phyloP scores from a whole-genome alignment of 2,797 vertebrate species.

The Euthynnus affinis region DNA sequence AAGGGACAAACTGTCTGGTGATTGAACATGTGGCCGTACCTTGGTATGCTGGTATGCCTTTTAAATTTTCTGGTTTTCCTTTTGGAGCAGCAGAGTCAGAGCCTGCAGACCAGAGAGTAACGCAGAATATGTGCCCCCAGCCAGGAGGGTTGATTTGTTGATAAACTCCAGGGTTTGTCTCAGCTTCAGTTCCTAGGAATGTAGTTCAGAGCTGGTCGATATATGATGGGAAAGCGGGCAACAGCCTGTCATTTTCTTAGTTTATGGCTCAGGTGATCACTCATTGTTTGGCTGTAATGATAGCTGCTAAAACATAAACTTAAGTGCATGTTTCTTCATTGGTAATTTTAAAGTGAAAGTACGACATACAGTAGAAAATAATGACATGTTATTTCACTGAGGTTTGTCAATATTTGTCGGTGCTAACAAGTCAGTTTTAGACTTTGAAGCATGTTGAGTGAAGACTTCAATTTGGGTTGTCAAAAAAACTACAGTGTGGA shows the following conservation, averaged over 20 bases:
- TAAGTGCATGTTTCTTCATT: background rate
- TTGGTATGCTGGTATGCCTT: conserved; percentile 74
- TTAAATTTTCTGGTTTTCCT: conserved; percentile 62
- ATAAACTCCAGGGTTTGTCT: conserved; percentile 53
- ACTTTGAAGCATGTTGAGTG: background rate
- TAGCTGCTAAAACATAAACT: conserved; percentile 2
- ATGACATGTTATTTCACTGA: background rate
- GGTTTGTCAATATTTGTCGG: background rate
- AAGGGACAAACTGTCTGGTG: conserved; percentile 47
- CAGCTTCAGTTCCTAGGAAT: conserved; percentile 47
- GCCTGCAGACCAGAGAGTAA: conserved; percentile 29
- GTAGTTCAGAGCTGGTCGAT: conserved; percentile 19
- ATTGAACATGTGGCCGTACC: conserved; percentile 66
- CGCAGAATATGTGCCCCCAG: conserved; percentile 24
- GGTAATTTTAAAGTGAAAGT: background rate
- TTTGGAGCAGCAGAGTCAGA: conserved; percentile 15
- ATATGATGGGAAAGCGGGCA: conserved; percentile 4
- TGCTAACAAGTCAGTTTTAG: background rate
- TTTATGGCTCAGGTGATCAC: conserved; percentile 44
- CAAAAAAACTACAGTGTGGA: background rate
- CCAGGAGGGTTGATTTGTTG: conserved; percentile 58
- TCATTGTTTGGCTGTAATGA: conserved; percentile 39
- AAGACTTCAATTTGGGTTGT: background rate
- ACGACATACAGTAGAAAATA: background rate
- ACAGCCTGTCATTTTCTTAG: conserved; percentile 37